Percentiles rank a stretch among this genome's conserved stretches.
phyloP scores from a whole-genome alignment of 2,888 invertebrate species.

The Timema cristinae region DNA sequence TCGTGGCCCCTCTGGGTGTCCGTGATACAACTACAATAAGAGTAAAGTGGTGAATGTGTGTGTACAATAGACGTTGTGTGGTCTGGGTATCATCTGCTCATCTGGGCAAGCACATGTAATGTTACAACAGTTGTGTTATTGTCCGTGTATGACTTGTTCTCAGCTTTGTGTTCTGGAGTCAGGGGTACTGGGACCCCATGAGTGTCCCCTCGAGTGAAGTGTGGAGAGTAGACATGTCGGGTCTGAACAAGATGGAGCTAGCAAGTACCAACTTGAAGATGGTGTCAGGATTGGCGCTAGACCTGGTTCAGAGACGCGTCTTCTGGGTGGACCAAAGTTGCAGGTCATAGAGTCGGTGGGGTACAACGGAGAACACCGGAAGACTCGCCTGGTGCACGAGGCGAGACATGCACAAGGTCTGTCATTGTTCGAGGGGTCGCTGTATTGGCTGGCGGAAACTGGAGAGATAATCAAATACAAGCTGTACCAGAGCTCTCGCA shows the following conservation, averaged over 20 bases:
- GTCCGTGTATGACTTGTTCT: too few relatives aligned
- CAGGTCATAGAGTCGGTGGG: conserved; percentile 48
- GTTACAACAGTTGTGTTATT: too few relatives aligned
- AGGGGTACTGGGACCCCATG: conserved; percentile 36
- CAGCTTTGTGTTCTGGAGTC: conserved; percentile 43
- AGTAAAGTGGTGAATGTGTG: background rate
- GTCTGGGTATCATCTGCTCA: too few relatives aligned
- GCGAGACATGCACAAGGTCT: conserved; percentile 46
- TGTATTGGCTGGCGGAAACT: conserved; percentile 63
- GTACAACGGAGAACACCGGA: conserved; percentile 38
- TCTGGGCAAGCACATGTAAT: too few relatives aligned
- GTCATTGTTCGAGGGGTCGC: conserved; percentile 67
- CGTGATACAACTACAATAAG: background rate
- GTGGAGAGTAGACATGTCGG: conserved; percentile 52
- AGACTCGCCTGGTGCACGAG: conserved; percentile 25
- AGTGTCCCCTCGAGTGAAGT: conserved; percentile 37
- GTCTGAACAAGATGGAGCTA: conserved; percentile 45
- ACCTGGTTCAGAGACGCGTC: conserved; percentile 55
- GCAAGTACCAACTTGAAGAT: conserved; percentile 46
- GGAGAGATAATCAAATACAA: conserved; percentile 57
- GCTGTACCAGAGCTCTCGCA: conserved; percentile 47
- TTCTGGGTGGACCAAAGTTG: conserved; percentile 69
- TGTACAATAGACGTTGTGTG: too few relatives aligned
- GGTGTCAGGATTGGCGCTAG: conserved; percentile 57
- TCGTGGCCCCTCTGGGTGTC: background rate